Evolutionary conservation across 2,113 vertebrate genomes (phyloP), one percentile per base, ranked within the genome.

Genomic region (Tenebrosternarchus preto): DNA sequence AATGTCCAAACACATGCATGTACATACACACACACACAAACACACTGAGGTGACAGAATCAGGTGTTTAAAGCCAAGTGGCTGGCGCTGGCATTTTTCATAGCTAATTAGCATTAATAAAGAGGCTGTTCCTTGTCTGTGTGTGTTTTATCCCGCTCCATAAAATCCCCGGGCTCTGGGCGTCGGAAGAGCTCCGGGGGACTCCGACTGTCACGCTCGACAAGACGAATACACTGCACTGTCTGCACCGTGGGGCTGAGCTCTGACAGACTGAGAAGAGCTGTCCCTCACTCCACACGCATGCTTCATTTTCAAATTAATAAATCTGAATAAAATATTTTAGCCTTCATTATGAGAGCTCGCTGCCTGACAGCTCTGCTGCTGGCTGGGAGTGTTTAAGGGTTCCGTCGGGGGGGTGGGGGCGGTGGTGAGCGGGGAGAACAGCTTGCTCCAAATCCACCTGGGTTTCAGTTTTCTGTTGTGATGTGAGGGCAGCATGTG

Each of bases 271-370:
- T 96, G 97, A 98, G 96, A 96, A 96, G 96, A 96, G 95, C 94
- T 96, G 96, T 97, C 95, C 96, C 96, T 96, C 95, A 94, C 95
- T 96, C 96, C 95, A 98, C 96, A 96, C 96, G 95, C 95, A 95
- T 94, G 95, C 96, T 96, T 98, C 96, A 97, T 96, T 97, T 96
- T 98, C 96, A 96, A 97, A 98, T 98, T 98, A 98, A 98, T 98
- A 98, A 98, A 98, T 98, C 96, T 98, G 97, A 98, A 98, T 97
- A 97, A 98, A 98, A 98, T 97, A 98, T 98, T 98, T 98, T 96
- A 95, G 94, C 96, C 97, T 98, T 98, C 96, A 97, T 98, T 98
- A 98, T 95, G 89, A 96, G 95, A 94, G 92, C 93, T 94, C 95
- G 93, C 92, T 90, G 91, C 93, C 93, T 98, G 96, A 98, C 96